Base-by-base conservation (phyloP, 2,888 invertebrate species). In the Tinea pellionella region DNA sequence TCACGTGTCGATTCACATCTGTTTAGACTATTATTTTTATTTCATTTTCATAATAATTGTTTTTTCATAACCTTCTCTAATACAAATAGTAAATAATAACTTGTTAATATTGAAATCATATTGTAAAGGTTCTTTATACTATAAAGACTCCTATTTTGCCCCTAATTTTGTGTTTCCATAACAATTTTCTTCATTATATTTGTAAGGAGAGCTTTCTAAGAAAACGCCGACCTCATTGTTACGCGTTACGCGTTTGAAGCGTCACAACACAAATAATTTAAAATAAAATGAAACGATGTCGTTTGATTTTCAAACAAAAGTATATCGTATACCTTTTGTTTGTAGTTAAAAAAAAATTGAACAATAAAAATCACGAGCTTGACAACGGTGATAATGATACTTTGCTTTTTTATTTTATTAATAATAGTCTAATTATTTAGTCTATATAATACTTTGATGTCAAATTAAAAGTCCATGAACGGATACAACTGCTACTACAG, bases 221-320 rank as follows among this genome's bases (percentile, higher is more conserved):
- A 16, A 47, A 47, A 47, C 13, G 9, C 15, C 47, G 16, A 2
- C n/a, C 47, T 47, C 15, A 47, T 47, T 47, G 47, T 47, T 13
- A 47, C 9, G 47, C 47, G 47, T 47, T 13, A 47, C 9, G 47
- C 47, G 15, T 47, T 16, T 47, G 47, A 47, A 15, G 47, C 47
- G 47, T 47, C 47, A 47, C 47, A 16, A 16, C 47, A 15, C 47
- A 47, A 47, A 15, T 47, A 47, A 47, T 16, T 13, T 47, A 8
- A 47, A 47, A 47, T 47, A 15, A 15, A 47, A 47, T 47, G n/a
- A 15, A 4, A 15, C 47, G 47, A 47, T 16, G 47, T 47, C 16
- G 15, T 47, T 47, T 47, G n/a, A 47, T 47, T 47, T 47, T 47
- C 15, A 47, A n/a, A 47, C 47, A 47, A 47, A 47, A 47, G n/a